Evolutionary conservation across 2,113 vertebrate genomes (phyloP).

Genomic region (Aegotheles bennettii): DNA sequence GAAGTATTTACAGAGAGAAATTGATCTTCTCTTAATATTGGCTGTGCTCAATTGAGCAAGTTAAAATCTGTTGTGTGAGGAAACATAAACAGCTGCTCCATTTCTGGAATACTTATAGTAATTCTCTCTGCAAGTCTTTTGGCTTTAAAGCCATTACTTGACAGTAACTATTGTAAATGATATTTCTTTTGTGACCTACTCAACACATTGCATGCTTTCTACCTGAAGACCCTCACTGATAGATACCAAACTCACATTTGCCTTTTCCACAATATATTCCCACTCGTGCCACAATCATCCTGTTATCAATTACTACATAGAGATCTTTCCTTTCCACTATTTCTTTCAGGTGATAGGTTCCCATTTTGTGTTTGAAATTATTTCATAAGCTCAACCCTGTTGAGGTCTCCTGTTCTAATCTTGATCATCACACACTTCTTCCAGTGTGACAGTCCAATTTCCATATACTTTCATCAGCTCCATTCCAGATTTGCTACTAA

Average conservation of each 20-base stretch:
- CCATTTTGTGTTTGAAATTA: neutral
- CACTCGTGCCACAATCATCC: neutral
- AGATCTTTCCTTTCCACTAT: neutral
- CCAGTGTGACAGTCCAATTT: neutral
- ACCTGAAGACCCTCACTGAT: neutral
- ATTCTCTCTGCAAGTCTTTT: neutral
- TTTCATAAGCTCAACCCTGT: neutral
- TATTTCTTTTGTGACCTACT: neutral
- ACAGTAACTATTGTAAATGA: neutral
- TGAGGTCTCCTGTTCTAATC: neutral
- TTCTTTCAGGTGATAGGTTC: neutral
- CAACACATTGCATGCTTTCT: neutral
- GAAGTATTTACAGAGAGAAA: neutral
- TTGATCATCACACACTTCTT: neutral
- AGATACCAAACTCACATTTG: neutral
- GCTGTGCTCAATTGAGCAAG: neutral
- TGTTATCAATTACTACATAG: neutral
- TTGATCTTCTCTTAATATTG: neutral
- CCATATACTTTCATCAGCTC: neutral
- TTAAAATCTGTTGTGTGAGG: neutral
- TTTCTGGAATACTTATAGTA: neutral
- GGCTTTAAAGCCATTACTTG: neutral
- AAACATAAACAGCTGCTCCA: neutral
- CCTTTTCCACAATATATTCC: neutral
- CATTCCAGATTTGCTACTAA: neutral